These are phyloP conservation scores for Euborellia annulipes DNA, from an alignment of 1,140 invertebrate genomes.

Conservation along the genomic window DNA sequence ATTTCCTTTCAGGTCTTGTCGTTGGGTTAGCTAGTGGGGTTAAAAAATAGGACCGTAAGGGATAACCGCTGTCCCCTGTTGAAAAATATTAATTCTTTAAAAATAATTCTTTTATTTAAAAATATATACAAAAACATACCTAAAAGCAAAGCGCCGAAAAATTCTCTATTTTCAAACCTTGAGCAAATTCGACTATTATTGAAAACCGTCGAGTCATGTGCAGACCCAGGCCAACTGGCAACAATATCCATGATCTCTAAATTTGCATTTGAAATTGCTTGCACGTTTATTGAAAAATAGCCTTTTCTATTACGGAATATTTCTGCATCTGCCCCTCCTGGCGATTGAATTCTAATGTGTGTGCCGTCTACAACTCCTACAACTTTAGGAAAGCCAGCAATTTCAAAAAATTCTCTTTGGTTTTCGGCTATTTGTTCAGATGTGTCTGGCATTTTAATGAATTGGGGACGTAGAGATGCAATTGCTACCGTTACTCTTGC, in stretches of 20 bases:
- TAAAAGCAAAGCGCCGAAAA: background rate
- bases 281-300: constrained; percentile 28
- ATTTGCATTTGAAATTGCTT: constrained; percentile 22
- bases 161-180: constrained; percentile 14
- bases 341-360: constrained; percentile 27
- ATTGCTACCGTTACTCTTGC: constrained; percentile 16
- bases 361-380: constrained; percentile 27
- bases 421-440: constrained; percentile 13
- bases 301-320: constrained; percentile 27
- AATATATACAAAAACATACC: no score
- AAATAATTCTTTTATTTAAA: no score
- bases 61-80: constrained; percentile 20
- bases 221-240: constrained; percentile 24
- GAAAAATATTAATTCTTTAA: no score
- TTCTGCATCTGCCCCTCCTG: constrained; percentile 25
- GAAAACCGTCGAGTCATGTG: constrained; percentile 22
- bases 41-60: constrained; percentile 14
- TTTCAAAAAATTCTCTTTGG: constrained; percentile 21
- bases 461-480: constrained; percentile 11
- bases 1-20: constrained; percentile 17
- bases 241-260: constrained; percentile 23
- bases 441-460: constrained; percentile 17
- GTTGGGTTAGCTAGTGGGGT: constrained; percentile 18
- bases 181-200: constrained; percentile 13
- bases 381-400: constrained; percentile 25